These are phyloP conservation scores for Erebia ligea DNA, from an alignment of 2,888 invertebrate genomes.

Conservation along the genomic window DNA sequence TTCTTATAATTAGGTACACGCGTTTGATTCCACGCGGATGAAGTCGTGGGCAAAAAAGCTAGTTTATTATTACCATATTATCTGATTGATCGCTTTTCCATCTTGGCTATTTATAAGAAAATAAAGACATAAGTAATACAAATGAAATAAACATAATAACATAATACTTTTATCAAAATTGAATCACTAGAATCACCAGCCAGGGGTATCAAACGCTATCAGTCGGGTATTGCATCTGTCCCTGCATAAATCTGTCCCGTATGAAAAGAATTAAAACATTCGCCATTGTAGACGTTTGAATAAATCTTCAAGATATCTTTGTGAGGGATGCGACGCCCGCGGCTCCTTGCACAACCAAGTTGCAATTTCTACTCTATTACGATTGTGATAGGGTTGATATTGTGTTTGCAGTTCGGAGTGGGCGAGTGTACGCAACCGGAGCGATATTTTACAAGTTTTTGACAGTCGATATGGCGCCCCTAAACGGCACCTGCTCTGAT, in stretches of 20 bases:
- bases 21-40: too few species aligned
- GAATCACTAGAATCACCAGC: slow-evolving; percentile 26
- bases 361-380: neutral
- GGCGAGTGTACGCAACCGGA: slow-evolving; percentile 42
- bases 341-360: slow-evolving; percentile 58
- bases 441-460: slow-evolving; percentile 88
- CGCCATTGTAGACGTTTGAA: slow-evolving; percentile 78
- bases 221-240: slow-evolving; percentile 68
- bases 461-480: slow-evolving; percentile 85
- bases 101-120: too few species aligned
- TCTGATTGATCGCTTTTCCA: too few species aligned
- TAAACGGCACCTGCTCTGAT: slow-evolving; percentile 76
- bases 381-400: neutral
- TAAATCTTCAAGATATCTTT: slow-evolving; percentile 82
- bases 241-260: slow-evolving; percentile 80
- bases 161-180: neutral
- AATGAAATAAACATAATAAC: too few species aligned
- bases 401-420: neutral
- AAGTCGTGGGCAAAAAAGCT: too few species aligned
- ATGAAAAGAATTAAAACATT: slow-evolving; percentile 83
- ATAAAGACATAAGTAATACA: too few species aligned
- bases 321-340: slow-evolving; percentile 75
- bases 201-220: slow-evolving; percentile 68
- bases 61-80: too few species aligned
- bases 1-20: too few species aligned